These are phyloP conservation scores for Cephalopholis sonnerati DNA, from an alignment of 2,113 vertebrate species.

Conservation along the genomic window DNA sequence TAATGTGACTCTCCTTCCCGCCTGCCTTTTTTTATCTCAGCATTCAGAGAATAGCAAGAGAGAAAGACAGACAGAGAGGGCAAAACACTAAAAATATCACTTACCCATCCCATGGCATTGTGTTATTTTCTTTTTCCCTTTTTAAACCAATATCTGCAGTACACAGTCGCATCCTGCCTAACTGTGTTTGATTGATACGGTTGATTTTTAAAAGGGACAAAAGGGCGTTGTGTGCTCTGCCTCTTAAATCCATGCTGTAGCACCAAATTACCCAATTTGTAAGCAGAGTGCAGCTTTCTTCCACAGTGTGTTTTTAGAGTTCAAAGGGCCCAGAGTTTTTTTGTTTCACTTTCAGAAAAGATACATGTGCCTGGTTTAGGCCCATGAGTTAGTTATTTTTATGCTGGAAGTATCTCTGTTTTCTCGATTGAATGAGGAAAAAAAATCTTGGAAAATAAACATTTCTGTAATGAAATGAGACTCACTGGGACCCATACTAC, in stretches of 20 bases:
- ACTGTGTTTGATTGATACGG: conserved; percentile 27
- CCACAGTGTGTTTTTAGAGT: conserved; percentile 12
- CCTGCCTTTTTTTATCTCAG: conserved; percentile 48
- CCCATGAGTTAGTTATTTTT: not conserved
- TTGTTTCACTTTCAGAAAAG: not conserved
- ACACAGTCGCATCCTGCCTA: conserved; percentile 18
- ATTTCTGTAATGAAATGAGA: conserved; percentile 6
- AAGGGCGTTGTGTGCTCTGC: not conserved
- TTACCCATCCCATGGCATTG: conserved; percentile 2
- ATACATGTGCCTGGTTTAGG: not conserved
- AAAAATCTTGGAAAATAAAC: conserved; percentile 4
- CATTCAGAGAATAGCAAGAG: conserved; percentile 36
- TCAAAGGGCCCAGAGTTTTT: not conserved
- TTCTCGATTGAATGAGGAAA: not conserved
- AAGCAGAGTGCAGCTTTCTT: not conserved
- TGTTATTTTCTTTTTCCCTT: conserved; percentile 30
- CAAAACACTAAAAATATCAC: conserved; percentile 61
- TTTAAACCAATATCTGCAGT: conserved; percentile 22
- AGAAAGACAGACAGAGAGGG: conserved; percentile 19
- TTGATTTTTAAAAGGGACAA: conserved; percentile 28
- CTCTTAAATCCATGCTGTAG: conserved; percentile 18
- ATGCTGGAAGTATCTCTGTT: not conserved
- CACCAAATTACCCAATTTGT: conserved; percentile 1
- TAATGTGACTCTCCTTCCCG: conserved; percentile 79
- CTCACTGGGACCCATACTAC: not conserved